phyloP scores from a whole-genome alignment of 2,797 vertebrate genomes.

The Spinus olivaceus region DNA sequence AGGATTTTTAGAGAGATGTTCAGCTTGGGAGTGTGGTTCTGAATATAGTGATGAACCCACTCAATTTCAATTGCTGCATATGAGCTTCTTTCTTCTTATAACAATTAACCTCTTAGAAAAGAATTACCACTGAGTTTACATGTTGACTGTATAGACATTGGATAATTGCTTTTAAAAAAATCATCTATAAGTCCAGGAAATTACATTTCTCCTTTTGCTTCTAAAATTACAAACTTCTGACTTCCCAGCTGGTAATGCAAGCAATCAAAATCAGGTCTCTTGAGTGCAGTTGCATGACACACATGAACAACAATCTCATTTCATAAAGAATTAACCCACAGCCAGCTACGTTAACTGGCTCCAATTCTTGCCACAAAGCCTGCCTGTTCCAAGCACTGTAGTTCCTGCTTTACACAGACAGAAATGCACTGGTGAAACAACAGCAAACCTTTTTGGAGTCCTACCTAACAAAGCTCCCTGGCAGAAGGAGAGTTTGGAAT shows the following conservation, averaged over 20 bases:
- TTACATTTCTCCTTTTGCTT: slow-evolving; percentile 62
- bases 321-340: slow-evolving; percentile 60
- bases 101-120: slow-evolving; percentile 59
- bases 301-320: slow-evolving; percentile 67
- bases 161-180: slow-evolving; percentile 51
- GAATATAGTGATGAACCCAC: neutral
- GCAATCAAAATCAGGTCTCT: slow-evolving; percentile 59
- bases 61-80: slow-evolving; percentile 17
- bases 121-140: slow-evolving; percentile 55
- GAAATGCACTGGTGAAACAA: neutral
- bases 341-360: neutral
- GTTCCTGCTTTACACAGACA: neutral
- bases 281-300: slow-evolving; percentile 56
- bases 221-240: slow-evolving; percentile 63
- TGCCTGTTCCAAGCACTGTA: neutral
- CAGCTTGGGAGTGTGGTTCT: neutral
- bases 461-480: neutral
- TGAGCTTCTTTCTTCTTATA: neutral
- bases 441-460: neutral
- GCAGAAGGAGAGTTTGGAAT: neutral
- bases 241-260: slow-evolving; percentile 59
- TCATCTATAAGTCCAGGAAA: slow-evolving; percentile 54
- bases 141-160: slow-evolving; percentile 47
- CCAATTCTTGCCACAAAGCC: neutral
- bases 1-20: neutral